Conservation (phyloP, 2,888 invertebrate genomes). For the Caenorhabditis becei region DNA sequence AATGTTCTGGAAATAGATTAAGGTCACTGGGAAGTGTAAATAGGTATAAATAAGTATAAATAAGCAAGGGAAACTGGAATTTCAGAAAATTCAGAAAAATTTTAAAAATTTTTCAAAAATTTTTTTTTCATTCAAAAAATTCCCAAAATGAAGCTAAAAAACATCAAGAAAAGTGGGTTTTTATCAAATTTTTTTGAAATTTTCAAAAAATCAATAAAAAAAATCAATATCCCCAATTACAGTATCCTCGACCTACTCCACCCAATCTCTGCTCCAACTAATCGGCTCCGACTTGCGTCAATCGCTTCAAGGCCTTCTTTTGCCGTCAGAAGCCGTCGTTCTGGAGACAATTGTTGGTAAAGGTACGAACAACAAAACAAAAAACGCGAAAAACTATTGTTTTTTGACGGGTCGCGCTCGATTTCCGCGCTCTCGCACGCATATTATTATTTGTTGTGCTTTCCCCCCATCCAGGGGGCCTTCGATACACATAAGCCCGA, state of each 20-base stretch:
- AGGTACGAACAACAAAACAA: slow-evolving; percentile 61
- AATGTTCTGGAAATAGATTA: too few relatives aligned
- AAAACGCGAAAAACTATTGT: too few relatives aligned
- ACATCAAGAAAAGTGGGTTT: slow-evolving; percentile 19
- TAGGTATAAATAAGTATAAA: too few relatives aligned
- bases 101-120: too few relatives aligned
- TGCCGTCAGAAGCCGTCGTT: slow-evolving; percentile 75
- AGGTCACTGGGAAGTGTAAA: too few relatives aligned
- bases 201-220: too few relatives aligned
- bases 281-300: slow-evolving; percentile 68
- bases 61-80: too few relatives aligned
- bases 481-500: too few relatives aligned
- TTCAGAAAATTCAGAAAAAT: too few relatives aligned
- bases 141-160: slow-evolving; percentile 31
- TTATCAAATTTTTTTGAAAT: not conserved
- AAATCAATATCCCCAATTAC: slow-evolving; percentile 29
- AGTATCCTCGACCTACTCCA: slow-evolving; percentile 71
- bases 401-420: too few relatives aligned
- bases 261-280: slow-evolving; percentile 65
- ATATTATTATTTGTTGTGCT: slow-evolving; percentile 24
- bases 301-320: slow-evolving; percentile 68
- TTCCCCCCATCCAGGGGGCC: not conserved
- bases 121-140: not conserved
- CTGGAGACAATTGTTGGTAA: slow-evolving; percentile 80
- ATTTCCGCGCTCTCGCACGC: too few relatives aligned